phyloP scores from a whole-genome alignment of 2,113 vertebrate genomes.

The Coracopsis vasa region DNA sequence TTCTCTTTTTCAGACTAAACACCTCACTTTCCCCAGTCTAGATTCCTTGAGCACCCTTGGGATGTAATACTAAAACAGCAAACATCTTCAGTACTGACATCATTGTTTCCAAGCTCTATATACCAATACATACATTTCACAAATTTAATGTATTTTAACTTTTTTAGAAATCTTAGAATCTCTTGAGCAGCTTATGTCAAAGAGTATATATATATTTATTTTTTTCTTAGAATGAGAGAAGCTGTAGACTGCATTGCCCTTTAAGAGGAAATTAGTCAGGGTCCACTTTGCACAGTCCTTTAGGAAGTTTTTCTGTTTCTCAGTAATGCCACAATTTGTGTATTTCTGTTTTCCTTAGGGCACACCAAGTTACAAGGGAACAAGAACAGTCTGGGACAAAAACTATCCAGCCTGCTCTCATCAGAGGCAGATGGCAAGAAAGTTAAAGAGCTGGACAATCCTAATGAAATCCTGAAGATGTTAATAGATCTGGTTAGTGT shows the following conservation, averaged over 20 bases:
- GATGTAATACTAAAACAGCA: not conserved
- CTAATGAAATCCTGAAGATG: slow-evolving; percentile 77
- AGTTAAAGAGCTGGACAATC: slow-evolving; percentile 59
- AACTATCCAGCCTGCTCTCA: slow-evolving; percentile 72
- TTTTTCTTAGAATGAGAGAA: not conserved
- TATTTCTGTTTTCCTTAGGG: slow-evolving; percentile 9
- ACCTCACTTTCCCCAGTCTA: not conserved
- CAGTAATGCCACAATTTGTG: not conserved
- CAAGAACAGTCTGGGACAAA: slow-evolving; percentile 73
- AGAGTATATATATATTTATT: not conserved
- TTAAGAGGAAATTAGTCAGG: fast-evolving
- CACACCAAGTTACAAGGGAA: not conserved
- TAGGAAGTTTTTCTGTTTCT: not conserved
- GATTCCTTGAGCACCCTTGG: not conserved
- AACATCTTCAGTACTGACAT: no score
- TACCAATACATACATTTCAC: fast-evolving
- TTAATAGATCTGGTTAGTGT: slow-evolving; percentile 86
- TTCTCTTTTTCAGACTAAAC: not conserved
- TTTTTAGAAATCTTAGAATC: not conserved
- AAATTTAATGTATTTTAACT: not conserved
- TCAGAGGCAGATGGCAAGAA: slow-evolving; percentile 67
- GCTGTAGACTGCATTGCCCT: not conserved
- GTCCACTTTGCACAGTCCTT: not conserved
- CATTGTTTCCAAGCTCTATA: not conserved
- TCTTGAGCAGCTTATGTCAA: not conserved